Conservation (phyloP, 1,140 invertebrate species). For the Solen grandis region DNA sequence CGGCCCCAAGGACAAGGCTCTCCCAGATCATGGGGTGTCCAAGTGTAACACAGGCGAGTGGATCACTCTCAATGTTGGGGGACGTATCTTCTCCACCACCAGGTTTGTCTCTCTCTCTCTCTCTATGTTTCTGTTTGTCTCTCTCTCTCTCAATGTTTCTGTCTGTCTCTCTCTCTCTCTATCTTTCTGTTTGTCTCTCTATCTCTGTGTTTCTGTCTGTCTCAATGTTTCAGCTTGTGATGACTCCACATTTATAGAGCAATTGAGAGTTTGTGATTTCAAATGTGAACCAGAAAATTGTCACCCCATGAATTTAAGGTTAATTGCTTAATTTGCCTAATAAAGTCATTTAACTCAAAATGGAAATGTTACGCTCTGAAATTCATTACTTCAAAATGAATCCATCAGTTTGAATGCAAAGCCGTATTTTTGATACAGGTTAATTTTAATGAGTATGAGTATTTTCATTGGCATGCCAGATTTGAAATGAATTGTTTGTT, state of each 20-base stretch:
- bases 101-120: slow-evolving; percentile 80
- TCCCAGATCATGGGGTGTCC: slow-evolving; percentile 6
- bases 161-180: too few species aligned
- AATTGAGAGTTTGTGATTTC: neutral
- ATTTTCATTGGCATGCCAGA: too few species aligned
- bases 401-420: too few species aligned
- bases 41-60: slow-evolving; percentile 67
- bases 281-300: neutral
- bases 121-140: too few species aligned
- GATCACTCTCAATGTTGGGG: slow-evolving; percentile 80
- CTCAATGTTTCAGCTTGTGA: neutral
- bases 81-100: slow-evolving; percentile 92
- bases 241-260: neutral
- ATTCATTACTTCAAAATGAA: too few species aligned
- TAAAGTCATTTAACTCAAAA: neutral
- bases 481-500: too few species aligned
- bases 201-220: too few species aligned
- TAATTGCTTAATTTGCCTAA: neutral
- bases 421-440: too few species aligned
- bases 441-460: too few species aligned
- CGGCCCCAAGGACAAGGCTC: slow-evolving; percentile 4
- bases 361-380: neutral
- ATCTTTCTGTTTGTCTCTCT: too few species aligned
- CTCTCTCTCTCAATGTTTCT: too few species aligned
- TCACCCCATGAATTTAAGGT: neutral